Base-by-base conservation (phyloP, 2,113 vertebrate genomes). In the Paradoxurus hermaphroditus region DNA sequence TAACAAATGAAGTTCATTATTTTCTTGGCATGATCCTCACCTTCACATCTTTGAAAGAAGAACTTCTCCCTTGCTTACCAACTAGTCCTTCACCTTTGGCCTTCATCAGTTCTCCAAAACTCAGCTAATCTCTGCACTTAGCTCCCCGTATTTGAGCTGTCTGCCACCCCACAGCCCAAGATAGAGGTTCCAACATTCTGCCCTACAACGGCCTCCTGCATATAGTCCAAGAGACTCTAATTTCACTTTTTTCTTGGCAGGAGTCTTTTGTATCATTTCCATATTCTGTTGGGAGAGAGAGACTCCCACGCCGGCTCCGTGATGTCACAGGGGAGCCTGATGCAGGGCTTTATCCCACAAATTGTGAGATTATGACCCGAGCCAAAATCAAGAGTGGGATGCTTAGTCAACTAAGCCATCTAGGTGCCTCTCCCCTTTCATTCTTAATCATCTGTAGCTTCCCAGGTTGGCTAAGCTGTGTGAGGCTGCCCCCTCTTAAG, bases 251-350 rank as follows among this genome's bases (percentile, higher is more conserved):
- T 70, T 95, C 44, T 77, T 84, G 34, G 56, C n/a, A 75, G 34
- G 39, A 67, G 9, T 92, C 82, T 88, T 92, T 63, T 59, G 5
- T 86, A 72, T 97, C 81, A 46, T 41, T 96, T 75, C 27, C 84
- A 51, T 49, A 13, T 96, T 88, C 34, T 72, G 1, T 79, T 82
- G 31, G 68, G 56, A 25, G 56, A 59, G 56, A 59, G 56, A 59
- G 56, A 59, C 21, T 59, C 56, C 56, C 56, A 59, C 21, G 56
- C 56, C 21, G 21, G 21, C 56, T 59, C 21, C 0, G 21, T 59
- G 56, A 59, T 23, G 8, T 59, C 21, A 59, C 21, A 18, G 3
- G 21, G 21, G 56, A 59, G 56, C 56, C 56, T 59, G 56, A 25
- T 23, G 8, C 56, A 23, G 56, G 56, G 56, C 56, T 59, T 59